These are phyloP conservation scores for Ectropis crepuscularia DNA, from an alignment of 2,888 invertebrate species.

Conservation along the genomic window DNA sequence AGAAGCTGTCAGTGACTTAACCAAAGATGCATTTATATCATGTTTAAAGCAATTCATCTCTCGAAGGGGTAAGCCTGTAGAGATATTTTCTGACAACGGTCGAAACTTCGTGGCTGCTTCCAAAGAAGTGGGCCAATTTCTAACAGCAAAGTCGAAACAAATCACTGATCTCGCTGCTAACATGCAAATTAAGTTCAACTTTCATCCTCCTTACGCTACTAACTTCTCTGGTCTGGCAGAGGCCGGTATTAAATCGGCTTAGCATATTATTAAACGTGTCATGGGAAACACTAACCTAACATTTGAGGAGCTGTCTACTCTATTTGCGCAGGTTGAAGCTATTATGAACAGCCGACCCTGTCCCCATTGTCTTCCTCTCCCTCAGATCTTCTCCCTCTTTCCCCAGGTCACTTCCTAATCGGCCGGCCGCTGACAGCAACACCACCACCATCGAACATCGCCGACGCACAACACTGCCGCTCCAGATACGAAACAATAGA, in stretches of 20 bases:
- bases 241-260: conserved; percentile 5
- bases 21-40: conserved; percentile 45
- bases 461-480: no score
- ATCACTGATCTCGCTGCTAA: no score
- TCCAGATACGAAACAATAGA: no score
- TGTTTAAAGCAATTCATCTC: conserved; percentile 44
- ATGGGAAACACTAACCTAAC: conserved; percentile 9
- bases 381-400: conserved; percentile 5
- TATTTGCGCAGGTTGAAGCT: conserved; percentile 12
- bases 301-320: conserved; percentile 6
- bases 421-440: conserved; percentile 3
- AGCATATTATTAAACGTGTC: conserved; percentile 1
- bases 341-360: conserved; percentile 14
- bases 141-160: conserved; percentile 7
- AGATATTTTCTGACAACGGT: conserved; percentile 49
- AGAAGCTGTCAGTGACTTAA: conserved; percentile 44
- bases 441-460: neutral
- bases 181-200: neutral
- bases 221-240: conserved; percentile 4
- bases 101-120: conserved; percentile 45
- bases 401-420: conserved; percentile 14
- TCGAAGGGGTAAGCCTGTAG: conserved; percentile 45
- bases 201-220: conserved; percentile 1
- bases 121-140: conserved; percentile 41
- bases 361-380: conserved; percentile 1